Conservation (phyloP, 1,140 invertebrate genomes). For the Tetragonula clypearis region DNA sequence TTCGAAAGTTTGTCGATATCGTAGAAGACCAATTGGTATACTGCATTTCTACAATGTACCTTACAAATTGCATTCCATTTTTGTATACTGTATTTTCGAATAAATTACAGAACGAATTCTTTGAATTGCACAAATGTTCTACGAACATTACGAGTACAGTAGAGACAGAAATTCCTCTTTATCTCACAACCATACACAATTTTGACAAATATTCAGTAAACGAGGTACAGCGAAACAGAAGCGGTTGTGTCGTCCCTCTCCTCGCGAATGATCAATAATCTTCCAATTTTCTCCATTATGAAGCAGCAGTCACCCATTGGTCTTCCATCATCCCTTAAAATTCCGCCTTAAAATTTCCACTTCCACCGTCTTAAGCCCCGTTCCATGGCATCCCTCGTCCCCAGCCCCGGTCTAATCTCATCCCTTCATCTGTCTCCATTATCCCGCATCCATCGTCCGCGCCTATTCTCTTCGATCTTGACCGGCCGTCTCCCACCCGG, state of each 20-base stretch:
- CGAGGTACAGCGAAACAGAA: too few species aligned
- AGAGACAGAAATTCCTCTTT: not conserved
- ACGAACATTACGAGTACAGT: too few species aligned
- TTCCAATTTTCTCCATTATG: slow-evolving; percentile 1
- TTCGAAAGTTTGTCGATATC: too few species aligned
- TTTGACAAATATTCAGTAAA: not conserved
- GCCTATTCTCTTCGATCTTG: slow-evolving; percentile 28
- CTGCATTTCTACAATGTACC: too few species aligned
- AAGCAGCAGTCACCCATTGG: slow-evolving; percentile 23
- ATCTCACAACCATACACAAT: not conserved
- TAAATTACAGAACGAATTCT: too few species aligned
- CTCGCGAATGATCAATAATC: not conserved
- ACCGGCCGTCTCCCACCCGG: not conserved
- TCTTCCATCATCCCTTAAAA: slow-evolving; percentile 1
- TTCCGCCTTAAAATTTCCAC: slow-evolving; percentile 28
- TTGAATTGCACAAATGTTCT: too few species aligned
- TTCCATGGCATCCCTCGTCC: not conserved
- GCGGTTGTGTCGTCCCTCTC: not conserved
- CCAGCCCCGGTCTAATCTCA: not conserved
- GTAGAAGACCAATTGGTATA: too few species aligned
- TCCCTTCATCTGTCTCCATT: slow-evolving; percentile 37
- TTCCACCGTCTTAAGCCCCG: not conserved
- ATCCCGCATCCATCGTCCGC: slow-evolving; percentile 34
- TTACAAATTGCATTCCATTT: too few species aligned
- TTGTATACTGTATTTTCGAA: too few species aligned